Conservation (phyloP, 1,140 invertebrate species). For the Leguminivora glycinivorella region DNA sequence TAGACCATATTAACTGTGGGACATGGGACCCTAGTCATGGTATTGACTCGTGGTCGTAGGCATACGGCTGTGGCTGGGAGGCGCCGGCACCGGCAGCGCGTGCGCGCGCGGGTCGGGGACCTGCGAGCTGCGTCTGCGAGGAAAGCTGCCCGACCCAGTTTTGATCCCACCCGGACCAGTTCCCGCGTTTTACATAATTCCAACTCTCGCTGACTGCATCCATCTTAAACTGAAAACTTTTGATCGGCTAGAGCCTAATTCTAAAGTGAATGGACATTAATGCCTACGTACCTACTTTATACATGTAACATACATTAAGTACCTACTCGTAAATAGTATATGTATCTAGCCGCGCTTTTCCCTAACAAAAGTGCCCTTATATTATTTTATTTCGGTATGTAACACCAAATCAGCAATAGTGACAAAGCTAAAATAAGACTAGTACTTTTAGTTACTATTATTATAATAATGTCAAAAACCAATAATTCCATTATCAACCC, state of each 20-base stretch:
- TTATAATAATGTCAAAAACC: no score
- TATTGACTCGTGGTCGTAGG: background rate
- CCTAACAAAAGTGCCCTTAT: no score
- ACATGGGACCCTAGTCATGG: background rate
- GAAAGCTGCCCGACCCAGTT: slow-evolving; percentile 59
- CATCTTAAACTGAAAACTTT: slow-evolving; percentile 4
- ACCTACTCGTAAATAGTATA: no score
- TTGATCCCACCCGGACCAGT: slow-evolving; percentile 44
- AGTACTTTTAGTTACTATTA: no score
- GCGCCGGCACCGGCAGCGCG: background rate
- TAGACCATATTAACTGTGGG: background rate
- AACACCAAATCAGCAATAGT: no score
- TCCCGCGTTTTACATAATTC: slow-evolving; percentile 58
- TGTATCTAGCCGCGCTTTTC: no score
- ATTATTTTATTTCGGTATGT: no score
- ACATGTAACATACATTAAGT: no score
- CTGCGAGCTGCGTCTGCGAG: slow-evolving; percentile 28
- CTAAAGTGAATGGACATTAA: background rate
- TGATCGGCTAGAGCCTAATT: background rate
- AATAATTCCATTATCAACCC: no score
- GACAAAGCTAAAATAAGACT: no score
- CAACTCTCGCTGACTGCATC: slow-evolving; percentile 42
- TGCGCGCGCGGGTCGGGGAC: background rate
- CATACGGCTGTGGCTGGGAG: no score
- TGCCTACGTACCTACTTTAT: background rate